Evolutionary conservation across 2,888 invertebrate genomes (phyloP).

Genomic region (Deroplatys truncata): DNA sequence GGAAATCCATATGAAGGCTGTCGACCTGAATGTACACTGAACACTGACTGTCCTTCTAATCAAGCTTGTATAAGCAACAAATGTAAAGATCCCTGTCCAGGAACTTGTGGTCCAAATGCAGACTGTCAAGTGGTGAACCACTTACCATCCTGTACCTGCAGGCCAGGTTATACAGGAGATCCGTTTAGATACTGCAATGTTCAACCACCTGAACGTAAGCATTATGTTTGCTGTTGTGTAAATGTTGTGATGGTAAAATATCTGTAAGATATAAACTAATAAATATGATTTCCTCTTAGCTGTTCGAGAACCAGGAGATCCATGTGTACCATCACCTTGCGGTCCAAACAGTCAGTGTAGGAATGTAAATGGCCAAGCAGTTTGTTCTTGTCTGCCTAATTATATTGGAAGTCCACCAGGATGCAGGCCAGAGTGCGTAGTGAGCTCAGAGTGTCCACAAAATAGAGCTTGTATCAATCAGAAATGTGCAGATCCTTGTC

Average conservation of each 20-base stretch:
- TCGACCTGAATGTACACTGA: conserved; percentile 45
- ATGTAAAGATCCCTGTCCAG: conserved; percentile 73
- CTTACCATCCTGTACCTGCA: conserved; percentile 69
- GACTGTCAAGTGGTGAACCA: conserved; percentile 72
- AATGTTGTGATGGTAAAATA: background rate
- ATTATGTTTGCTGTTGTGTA: background rate
- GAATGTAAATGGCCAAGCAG: conserved; percentile 59
- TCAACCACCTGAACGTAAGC: conserved; percentile 39
- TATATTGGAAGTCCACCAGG: conserved; percentile 71
- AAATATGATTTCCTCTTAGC: background rate
- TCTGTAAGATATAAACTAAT: conserved; percentile 1
- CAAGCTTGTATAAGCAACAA: conserved; percentile 72
- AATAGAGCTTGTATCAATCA: conserved; percentile 53
- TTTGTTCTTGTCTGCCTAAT: conserved; percentile 72
- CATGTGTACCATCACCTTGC: conserved; percentile 38
- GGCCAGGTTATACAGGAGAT: conserved; percentile 67
- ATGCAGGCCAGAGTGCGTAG: conserved; percentile 48
- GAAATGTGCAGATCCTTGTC: conserved; percentile 46
- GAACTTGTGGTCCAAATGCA: conserved; percentile 70
- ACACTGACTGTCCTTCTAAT: conserved; percentile 47
- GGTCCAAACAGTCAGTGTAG: conserved; percentile 43
- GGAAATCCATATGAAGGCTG: conserved; percentile 58
- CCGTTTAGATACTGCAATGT: conserved; percentile 63
- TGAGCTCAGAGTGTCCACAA: conserved; percentile 49
- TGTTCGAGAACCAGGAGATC: conserved; percentile 28